Base-by-base conservation (phyloP, 92 coral and sea anemone species). In the Nematostella vectensis region DNA sequence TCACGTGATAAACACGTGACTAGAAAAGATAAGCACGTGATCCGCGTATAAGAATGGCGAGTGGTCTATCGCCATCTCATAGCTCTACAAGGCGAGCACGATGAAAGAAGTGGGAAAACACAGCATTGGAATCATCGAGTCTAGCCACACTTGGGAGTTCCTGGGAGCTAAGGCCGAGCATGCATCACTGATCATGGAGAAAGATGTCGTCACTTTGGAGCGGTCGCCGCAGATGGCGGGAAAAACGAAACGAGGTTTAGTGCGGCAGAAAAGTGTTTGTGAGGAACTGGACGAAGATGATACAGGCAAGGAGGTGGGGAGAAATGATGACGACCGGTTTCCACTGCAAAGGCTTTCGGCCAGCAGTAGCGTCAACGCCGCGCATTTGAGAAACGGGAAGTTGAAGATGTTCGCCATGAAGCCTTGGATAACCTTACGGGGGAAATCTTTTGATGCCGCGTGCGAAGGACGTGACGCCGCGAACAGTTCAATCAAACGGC, bases 341-440 rank as follows among this genome's bases (percentile, higher is more conserved):
- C n/a, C n/a, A n/a, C n/a, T n/a, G n/a, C n/a, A n/a, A n/a, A n/a
- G n/a, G n/a, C n/a, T n/a, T n/a, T n/a, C n/a, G n/a, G 17, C 51
- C 17, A 45, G 21, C 17, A 11, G 4, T 45, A 22, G 18, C 17
- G 18, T 4, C 18, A 9, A 10, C 18, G 4, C 9, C 11, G 51
- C 9, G 51, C 12, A 45, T 19, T 33, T 33, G 40, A 45, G 51
- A 19, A 45, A 19, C 18, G 51, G 51, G 18, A 45, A 45, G 18
- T 17, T 45, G 4, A 45, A 45, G 21, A 45, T 45, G 4, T 45
- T 45, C 21, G 51, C 18, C 23, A 45, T 45, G 51, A 45, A 45
- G 18, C 9, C 4, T 45, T 8, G 9, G 51, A 33, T 6, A 6
- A 8, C 4, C 4, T 22, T 45, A 10, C 12, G 51, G 4, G 51